Percentiles rank a stretch among this genome's conserved stretches.
These are phyloP conservation scores for Lissocephala sabroskyi DNA, from an alignment of 2,888 invertebrate species.

Conservation along the genomic window DNA sequence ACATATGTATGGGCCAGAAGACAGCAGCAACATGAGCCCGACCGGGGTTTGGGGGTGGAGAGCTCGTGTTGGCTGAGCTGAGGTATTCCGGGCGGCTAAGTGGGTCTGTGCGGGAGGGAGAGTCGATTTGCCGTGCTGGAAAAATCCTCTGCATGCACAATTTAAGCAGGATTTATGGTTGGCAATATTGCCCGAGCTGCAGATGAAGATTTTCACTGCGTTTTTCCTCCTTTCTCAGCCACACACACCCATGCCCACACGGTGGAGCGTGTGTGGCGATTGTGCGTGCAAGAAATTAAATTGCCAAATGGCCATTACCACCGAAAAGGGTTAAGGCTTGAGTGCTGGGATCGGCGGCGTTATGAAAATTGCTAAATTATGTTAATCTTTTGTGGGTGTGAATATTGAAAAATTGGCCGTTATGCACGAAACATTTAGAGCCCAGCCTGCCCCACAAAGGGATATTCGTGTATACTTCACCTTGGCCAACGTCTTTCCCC, in stretches of 20 bases:
- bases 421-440: no score
- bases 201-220: conserved; percentile 28
- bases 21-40: conserved; percentile 14
- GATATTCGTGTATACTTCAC: no score
- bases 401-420: conserved; percentile 44
- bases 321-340: conserved; percentile 43
- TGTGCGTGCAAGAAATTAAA: conserved; percentile 62
- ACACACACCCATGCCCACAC: not conserved
- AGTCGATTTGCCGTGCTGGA: conserved; percentile 39
- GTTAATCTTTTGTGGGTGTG: conserved; percentile 40
- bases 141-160: conserved; percentile 62
- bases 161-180: conserved; percentile 62
- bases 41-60: not conserved
- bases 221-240: not conserved
- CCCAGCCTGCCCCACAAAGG: no score
- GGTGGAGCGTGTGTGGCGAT: conserved; percentile 36
- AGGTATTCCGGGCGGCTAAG: conserved; percentile 36
- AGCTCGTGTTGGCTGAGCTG: conserved; percentile 14
- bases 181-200: conserved; percentile 48
- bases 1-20: conserved; percentile 47
- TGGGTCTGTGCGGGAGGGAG: conserved; percentile 19
- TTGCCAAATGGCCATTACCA: conserved; percentile 58
- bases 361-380: conserved; percentile 58
- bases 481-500: conserved; percentile 11
- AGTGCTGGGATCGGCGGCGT: conserved; percentile 16